phyloP scores from a whole-genome alignment of 2,888 invertebrate species.

The Carcina quercana region DNA sequence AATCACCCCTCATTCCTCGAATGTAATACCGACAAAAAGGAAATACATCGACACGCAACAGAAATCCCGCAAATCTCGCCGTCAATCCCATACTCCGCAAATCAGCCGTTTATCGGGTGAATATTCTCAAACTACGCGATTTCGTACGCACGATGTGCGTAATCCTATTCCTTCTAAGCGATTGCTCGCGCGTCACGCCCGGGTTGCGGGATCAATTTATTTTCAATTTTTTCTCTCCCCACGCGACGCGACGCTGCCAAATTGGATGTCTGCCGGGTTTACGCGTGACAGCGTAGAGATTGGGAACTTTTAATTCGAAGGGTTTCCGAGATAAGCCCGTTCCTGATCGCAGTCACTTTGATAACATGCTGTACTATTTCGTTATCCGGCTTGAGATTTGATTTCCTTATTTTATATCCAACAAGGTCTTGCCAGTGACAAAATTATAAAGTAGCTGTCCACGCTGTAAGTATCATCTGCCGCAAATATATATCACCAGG shows the following conservation, averaged over 20 bases:
- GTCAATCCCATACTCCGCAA: constrained; percentile 2
- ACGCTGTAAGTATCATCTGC: no score
- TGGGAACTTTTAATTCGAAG: constrained; percentile 40
- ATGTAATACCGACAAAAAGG: not conserved
- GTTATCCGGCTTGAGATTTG: no score
- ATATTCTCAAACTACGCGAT: constrained; percentile 8
- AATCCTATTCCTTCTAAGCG: constrained; percentile 52
- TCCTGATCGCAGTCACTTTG: no score
- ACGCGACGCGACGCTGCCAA: constrained; percentile 35
- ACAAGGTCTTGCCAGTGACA: no score
- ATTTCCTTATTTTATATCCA: no score
- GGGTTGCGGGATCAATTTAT: constrained; percentile 58
- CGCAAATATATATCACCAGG: no score
- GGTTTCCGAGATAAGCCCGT: constrained; percentile 12
- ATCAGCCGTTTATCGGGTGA: constrained; percentile 1
- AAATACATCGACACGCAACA: not conserved
- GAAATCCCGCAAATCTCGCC: not conserved
- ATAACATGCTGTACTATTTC: no score
- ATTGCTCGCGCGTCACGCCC: constrained; percentile 48
- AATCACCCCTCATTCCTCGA: no score
- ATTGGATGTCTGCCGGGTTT: constrained; percentile 53
- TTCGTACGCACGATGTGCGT: constrained; percentile 23
- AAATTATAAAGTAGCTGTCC: no score
- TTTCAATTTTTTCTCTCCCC: constrained; percentile 56
- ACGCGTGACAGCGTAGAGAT: constrained; percentile 41